Base-by-base conservation (phyloP, 1,140 invertebrate genomes). In the Belonocnema kinseyi region DNA sequence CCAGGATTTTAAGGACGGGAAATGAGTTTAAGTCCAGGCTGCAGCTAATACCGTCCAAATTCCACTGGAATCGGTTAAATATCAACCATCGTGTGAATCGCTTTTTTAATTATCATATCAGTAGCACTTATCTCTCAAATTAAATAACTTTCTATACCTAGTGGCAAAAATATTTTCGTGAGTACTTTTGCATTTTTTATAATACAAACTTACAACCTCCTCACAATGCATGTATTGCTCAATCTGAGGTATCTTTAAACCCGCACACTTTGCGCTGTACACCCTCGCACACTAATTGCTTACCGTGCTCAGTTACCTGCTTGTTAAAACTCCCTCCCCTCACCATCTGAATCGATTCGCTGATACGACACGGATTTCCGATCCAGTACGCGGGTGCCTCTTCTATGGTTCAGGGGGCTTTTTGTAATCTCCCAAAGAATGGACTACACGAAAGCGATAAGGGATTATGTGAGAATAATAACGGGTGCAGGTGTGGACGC, bases 1-100 rank as follows among this genome's bases (percentile, higher is more conserved):
- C 66, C 46, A 73, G 56, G 54, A 77, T 77, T 72, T 61, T 61
- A 72, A 73, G 53, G 61, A 61, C 76, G 58, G 71, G 66, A 73
- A 50, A 77, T 53, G 51, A 72, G 75, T 33, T 66, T 26, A 66
- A 66, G 61, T 12, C 33, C 33, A 58, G 56, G 11, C 19, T 58
- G 12, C 56, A 26, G 56, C 21, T 66, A 66, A 46, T 66, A 66
- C 61, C 61, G 1, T 26, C 61, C 33, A 66, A 66, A 66, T 66
- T 40, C 61, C 61, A 40, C 33, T 16, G 46, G 33, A 66, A 66
- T 46, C 33, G 13, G 16, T 16, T 66, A 13, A 66, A 66, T 66
- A 14, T 66, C 14, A 40, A 46, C 14, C 26, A 66, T 66, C 26
- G 26, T 40, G 16, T 66, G 26, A 66, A 66, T 46, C 40, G 7